phyloP scores from a whole-genome alignment of 2,888 invertebrate genomes.

The Agrochola litura region DNA sequence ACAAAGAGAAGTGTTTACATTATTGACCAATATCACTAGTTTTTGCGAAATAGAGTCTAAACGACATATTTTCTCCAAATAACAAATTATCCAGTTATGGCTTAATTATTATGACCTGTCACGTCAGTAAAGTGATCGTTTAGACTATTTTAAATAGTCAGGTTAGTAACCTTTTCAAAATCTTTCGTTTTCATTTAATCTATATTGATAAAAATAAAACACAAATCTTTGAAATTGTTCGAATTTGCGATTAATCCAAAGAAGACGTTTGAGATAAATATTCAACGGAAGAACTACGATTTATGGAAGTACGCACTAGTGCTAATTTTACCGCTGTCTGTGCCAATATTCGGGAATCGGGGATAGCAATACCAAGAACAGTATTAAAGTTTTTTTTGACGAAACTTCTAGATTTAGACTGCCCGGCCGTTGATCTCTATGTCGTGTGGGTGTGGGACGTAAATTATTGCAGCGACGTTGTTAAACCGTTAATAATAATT shows the following conservation, averaged over 20 bases:
- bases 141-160: not conserved
- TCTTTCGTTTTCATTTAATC: not conserved
- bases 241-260: not conserved
- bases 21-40: not conserved
- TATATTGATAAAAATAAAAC: not conserved
- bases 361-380: slow-evolving; percentile 44
- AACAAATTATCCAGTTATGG: not conserved
- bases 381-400: slow-evolving; percentile 24
- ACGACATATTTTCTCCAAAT: not conserved
- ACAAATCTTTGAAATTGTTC: not conserved
- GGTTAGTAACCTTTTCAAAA: not conserved
- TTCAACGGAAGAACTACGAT: slow-evolving; percentile 3
- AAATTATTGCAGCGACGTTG: slow-evolving; percentile 47
- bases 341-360: slow-evolving; percentile 37
- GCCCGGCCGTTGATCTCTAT: slow-evolving; percentile 46
- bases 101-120: not conserved
- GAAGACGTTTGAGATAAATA: slow-evolving; percentile 17
- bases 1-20: not conserved
- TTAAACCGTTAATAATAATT: slow-evolving; percentile 35
- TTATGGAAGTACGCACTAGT: slow-evolving; percentile 15
- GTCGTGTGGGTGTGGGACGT: slow-evolving; percentile 40
- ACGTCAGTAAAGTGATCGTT: not conserved
- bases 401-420: slow-evolving; percentile 41
- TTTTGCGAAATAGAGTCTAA: not conserved
- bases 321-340: slow-evolving; percentile 43